phyloP scores from a whole-genome alignment of 2,113 vertebrate species.

The Siniperca chuatsi region DNA sequence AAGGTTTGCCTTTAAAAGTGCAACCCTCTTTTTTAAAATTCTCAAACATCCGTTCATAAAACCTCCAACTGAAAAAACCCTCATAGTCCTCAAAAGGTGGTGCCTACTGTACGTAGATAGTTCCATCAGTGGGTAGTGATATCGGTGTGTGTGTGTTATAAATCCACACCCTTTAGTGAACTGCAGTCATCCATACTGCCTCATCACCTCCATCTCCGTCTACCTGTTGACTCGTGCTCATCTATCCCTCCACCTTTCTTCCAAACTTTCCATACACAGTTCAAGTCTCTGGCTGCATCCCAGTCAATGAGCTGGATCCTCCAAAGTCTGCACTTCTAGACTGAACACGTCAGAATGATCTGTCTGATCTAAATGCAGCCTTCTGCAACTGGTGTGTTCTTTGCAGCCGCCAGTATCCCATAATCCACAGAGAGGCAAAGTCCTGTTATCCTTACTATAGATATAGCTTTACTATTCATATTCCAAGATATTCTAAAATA shows the following conservation, averaged over 20 bases:
- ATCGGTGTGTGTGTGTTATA: conserved; percentile 4
- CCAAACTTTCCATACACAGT: background rate
- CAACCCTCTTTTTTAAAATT: background rate
- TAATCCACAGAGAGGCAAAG: background rate
- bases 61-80: background rate
- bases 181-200: conserved; percentile 19
- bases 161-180: conserved; percentile 24
- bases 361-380: background rate
- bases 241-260: background rate
- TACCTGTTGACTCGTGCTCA: conserved; percentile 49
- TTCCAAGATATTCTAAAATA: background rate
- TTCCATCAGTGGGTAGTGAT: background rate
- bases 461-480: background rate
- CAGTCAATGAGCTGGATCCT: background rate
- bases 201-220: conserved; percentile 24
- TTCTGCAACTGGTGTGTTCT: background rate
- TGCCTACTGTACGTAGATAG: background rate
- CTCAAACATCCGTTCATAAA: background rate
- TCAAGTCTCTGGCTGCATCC: background rate
- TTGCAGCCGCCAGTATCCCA: background rate
- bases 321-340: background rate
- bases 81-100: background rate
- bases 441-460: background rate
- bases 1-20: background rate
- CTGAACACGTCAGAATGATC: conserved; percentile 1